These are phyloP conservation scores for Myoxocephalus aenaeus DNA, from an alignment of 2,797 vertebrate genomes.

Conservation along the genomic window DNA sequence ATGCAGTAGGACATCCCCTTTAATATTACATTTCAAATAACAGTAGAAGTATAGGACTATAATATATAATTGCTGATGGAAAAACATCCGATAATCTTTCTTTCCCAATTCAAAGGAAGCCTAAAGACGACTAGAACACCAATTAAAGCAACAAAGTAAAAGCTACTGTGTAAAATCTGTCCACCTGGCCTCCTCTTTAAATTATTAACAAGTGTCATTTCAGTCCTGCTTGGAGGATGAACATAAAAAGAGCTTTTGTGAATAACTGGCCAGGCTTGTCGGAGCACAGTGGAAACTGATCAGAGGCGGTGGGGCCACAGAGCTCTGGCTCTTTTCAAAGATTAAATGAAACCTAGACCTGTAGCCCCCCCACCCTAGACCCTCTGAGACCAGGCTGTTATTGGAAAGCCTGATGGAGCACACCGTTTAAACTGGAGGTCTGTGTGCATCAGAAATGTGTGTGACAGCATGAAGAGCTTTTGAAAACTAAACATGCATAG, in stretches of 20 bases:
- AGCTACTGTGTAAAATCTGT: slow-evolving; percentile 75
- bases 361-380: slow-evolving; percentile 48
- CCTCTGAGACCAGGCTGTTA: slow-evolving; percentile 32
- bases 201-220: slow-evolving; percentile 88
- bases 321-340: slow-evolving; percentile 73
- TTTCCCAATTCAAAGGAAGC: slow-evolving; percentile 29
- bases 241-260: slow-evolving; percentile 82
- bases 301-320: slow-evolving; percentile 69
- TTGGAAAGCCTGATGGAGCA: slow-evolving; percentile 24
- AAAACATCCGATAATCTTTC: slow-evolving; percentile 20
- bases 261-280: slow-evolving; percentile 83
- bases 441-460: slow-evolving; percentile 13
- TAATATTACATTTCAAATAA: too few relatives aligned
- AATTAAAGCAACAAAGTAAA: slow-evolving; percentile 51
- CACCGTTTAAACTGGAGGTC: neutral
- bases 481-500: too few relatives aligned
- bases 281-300: slow-evolving; percentile 82
- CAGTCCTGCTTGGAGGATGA: slow-evolving; percentile 81
- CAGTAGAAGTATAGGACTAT: too few relatives aligned
- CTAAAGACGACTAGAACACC: slow-evolving; percentile 25
- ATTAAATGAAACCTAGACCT: slow-evolving; percentile 80
- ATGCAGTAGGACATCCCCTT: neutral
- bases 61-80: slow-evolving; percentile 8
- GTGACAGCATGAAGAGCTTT: too few relatives aligned
- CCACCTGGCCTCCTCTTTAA: slow-evolving; percentile 75